Evolutionary conservation across 2,797 vertebrate genomes (phyloP), one percentile per base, ranked within the genome.

Genomic region (Notoglanidium macrostoma): DNA sequence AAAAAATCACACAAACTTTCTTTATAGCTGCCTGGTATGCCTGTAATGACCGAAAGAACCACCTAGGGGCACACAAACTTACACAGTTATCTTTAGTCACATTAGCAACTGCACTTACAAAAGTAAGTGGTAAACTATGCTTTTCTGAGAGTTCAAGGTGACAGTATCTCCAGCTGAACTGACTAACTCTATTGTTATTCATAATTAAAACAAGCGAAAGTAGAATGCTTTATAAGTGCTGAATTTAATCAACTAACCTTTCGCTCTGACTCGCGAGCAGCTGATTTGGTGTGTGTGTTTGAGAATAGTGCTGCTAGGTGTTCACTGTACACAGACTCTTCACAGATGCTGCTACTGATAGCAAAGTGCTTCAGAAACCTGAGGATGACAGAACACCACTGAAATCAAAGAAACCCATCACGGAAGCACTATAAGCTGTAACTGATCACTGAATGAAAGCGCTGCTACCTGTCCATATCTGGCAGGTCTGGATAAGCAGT

Each of bases 291-390:
- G 87, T 96, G 95, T 79, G 95, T 84, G 40, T 95, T 93, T 79
- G 96, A 95, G 85, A 99, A 94, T 29, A 99, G 92, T 32, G 94
- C 82, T 57, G 96, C 96, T 90, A 99, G 95, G 95, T 99, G 97
- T 78, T 94, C 92, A 14, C 94, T 95, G 86, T 96, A 94, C 44
- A 99, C 92, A 0, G 97, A 96, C 90, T 98, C 97, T 14, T 88
- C 94, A 86, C 97, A 95, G 90, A 98, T 92, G 2, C 96, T 98
- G 91, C 97, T 96, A 92, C 98, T 96, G 85, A 99, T 70, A 2
- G 95, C 93, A 86, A 99, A 98, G 92, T 99, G 97, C 86, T 96
- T 97, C 85, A 97, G 90, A 93, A 99, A 99, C 94, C 98, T 99
- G 90, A 44, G 40, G 63, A 88, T 61, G 72, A 74, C 17, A 87